Evolutionary conservation across 2,113 vertebrate genomes (phyloP).

Genomic region (Ictalurus punctatus): DNA sequence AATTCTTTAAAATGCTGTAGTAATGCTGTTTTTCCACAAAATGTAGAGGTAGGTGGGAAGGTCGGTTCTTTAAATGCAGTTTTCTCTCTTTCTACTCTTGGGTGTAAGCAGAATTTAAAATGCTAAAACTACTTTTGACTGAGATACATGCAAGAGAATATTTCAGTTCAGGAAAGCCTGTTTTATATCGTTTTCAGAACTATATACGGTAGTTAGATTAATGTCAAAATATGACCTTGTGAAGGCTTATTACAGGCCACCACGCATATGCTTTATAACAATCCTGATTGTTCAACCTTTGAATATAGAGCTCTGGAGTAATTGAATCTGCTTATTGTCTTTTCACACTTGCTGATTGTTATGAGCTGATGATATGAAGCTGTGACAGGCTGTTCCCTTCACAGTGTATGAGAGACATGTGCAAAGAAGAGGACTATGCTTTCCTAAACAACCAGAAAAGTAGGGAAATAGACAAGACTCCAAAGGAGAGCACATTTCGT

Average conservation of each 20-base stretch:
- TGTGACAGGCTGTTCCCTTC: slow-evolving; percentile 1
- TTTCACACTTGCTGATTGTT: background rate
- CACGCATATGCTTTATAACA: background rate
- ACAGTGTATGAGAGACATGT: slow-evolving; percentile 72
- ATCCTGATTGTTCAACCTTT: background rate
- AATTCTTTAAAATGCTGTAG: background rate
- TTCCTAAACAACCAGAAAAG: slow-evolving; percentile 58
- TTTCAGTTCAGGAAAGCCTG: background rate
- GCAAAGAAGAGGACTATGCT: slow-evolving; percentile 72
- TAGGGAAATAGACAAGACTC: background rate
- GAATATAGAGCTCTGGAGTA: background rate
- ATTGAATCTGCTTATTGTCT: background rate
- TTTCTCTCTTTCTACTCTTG: background rate
- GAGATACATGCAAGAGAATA: background rate
- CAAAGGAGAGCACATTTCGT: slow-evolving; percentile 2
- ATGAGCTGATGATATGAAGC: background rate
- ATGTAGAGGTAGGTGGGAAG: background rate
- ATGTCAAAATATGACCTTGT: background rate
- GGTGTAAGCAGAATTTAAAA: background rate
- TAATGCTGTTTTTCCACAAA: background rate
- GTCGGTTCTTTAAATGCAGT: background rate
- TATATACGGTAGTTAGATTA: background rate
- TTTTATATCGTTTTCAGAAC: background rate
- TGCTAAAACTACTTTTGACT: background rate
- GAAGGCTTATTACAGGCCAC: background rate